These are phyloP conservation scores for Hylomyscus alleni DNA, from an alignment of 2,797 vertebrate species.

Conservation along the genomic window DNA sequence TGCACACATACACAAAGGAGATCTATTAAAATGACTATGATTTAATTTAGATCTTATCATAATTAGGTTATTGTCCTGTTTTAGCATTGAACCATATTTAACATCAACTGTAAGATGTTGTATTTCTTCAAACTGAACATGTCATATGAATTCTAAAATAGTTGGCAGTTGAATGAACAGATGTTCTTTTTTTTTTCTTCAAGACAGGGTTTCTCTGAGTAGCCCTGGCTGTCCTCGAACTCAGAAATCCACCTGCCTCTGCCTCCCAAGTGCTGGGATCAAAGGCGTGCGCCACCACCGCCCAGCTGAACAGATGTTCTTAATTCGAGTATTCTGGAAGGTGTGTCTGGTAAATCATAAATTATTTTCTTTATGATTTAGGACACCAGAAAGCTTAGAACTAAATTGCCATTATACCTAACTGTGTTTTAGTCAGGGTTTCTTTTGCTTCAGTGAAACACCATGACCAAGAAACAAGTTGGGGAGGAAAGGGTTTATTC, in stretches of 20 bases:
- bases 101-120: conserved; percentile 48
- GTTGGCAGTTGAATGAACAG: conserved; percentile 27
- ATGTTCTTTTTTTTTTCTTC: too few relatives aligned
- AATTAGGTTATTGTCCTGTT: conserved; percentile 42
- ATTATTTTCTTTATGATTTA: conserved; percentile 17
- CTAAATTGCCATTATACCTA: conserved; percentile 39
- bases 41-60: conserved; percentile 56
- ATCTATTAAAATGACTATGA: conserved; percentile 31
- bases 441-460: too few relatives aligned
- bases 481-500: too few relatives aligned
- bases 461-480: too few relatives aligned
- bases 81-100: conserved; percentile 51
- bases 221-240: too few relatives aligned
- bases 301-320: neutral
- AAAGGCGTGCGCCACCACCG: too few relatives aligned
- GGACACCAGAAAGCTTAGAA: conserved; percentile 7
- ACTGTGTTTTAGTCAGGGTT: neutral
- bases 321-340: neutral
- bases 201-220: too few relatives aligned
- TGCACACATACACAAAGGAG: neutral
- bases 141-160: conserved; percentile 57
- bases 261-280: too few relatives aligned
- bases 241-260: too few relatives aligned
- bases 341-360: conserved; percentile 7
- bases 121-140: conserved; percentile 31